Evolutionary conservation across 2,888 invertebrate species (phyloP), one percentile per base, ranked within the genome.

Genomic region (Dyspetes luteomarginatus): DNA sequence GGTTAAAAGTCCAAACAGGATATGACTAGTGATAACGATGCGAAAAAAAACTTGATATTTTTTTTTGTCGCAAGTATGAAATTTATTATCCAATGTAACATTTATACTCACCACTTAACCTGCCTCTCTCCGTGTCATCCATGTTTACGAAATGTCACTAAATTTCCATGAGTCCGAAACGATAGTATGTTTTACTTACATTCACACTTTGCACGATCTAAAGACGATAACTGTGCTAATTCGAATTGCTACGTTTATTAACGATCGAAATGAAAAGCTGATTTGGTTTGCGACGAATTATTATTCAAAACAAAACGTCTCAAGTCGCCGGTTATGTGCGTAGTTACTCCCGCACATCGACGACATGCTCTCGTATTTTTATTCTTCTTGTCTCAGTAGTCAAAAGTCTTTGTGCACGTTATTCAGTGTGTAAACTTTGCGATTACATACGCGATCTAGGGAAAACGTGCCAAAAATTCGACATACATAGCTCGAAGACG

Each of bases 31-130:
- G 15, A 9, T 0, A 9, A 4, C 9, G 9, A 9, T 17, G 17
- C 12, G 2, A 24, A 26, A 22, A 24, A 50, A 17, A 24, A 15
- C 9, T 50, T 30, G 19, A 28, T 0, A 52, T 17, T 17, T n/a
- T n/a, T n/a, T n/a, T n/a, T n/a, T n/a, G n/a, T n/a, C n/a, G n/a
- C n/a, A n/a, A n/a, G n/a, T n/a, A 17, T 4, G 3, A 22, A 1
- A 2, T 4, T 9, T n/a, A 19, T 15, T 50, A 22, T 41, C 15
- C 4, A 19, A 26, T 41, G 30, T 22, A 12, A 12, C 3, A 56
- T 19, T 0, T 22, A 55, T 62, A 74, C 78, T 12, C 12, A 79
- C 79, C 79, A 30, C 74, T 69, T 75, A 75, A 79, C 74, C 74
- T 79, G 43, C 41, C 26, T 22, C n/a, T 62, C 45, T 64, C 22